Evolutionary conservation across 1,140 invertebrate genomes (phyloP), one percentile per base, ranked within the genome.

Genomic region (Pemphigus obesinymphae): DNA sequence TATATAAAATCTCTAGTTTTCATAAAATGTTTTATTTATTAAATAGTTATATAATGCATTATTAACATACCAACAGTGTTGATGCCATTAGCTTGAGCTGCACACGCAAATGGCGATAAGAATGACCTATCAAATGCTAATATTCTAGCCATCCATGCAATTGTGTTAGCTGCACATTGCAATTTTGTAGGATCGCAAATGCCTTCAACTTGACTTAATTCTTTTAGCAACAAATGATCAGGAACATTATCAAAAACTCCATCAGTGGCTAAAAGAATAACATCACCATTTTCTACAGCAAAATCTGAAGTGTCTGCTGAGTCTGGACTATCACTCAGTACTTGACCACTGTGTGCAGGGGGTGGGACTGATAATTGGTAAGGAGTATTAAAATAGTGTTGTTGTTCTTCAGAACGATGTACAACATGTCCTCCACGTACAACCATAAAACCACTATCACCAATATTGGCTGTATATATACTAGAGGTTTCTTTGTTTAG

Each of bases 371-470:
- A 95, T 70, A 99, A 89, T 88, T 99, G 97, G 89, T 97, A 99
- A 10, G 97, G 97, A 40, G 97, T 98, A 88, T 99, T 99, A 87
- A 99, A 99, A 87, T 98, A 98, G 88, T 99, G 97, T 85, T 97
- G 96, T 86, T 99, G 97, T 87, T 99, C 97, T 84, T 95, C 93
- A 0, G 95, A 97, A 81, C 95, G 91, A 87, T 97, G 94, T 29
- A 99, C 92, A 20, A 99, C 92, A 84, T 94, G 90, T 1, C 94
- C 93, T 58, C 92, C 90, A 23, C 97, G 89, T 55, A 98, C 94
- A 48, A 99, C 92, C 87, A 99, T 92, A 87, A 97, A 99, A 20
- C 97, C 97, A 86, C 96, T 98, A 88, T 99, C 97, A n/a, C 97
- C 97, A 83, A 99, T 96, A 88, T 99, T 99, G 15, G 97, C 97